Conservation (phyloP, 1,140 invertebrate species). For the Brachionus rotundiformis region DNA sequence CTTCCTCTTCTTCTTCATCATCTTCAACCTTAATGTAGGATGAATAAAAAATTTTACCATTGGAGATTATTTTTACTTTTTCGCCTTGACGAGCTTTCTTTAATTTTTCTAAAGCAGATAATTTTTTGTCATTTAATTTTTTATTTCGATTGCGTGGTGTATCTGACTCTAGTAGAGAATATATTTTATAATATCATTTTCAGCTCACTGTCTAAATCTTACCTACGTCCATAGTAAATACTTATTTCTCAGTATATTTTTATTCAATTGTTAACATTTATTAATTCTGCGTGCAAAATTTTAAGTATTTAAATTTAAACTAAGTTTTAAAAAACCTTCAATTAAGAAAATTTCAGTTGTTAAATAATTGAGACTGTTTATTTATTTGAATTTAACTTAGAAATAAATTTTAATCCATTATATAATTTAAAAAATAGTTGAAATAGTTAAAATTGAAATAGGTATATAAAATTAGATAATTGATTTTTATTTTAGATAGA, state of each 20-base stretch:
- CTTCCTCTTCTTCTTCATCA: slow-evolving; percentile 49
- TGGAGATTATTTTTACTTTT: neutral
- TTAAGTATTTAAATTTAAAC: neutral
- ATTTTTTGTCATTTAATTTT: slow-evolving; percentile 48
- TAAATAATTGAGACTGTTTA: neutral
- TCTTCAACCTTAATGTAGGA: neutral
- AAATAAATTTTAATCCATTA: neutral
- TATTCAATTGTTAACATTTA: neutral
- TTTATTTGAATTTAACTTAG: neutral
- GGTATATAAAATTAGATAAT: too few relatives aligned
- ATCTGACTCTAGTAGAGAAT: neutral
- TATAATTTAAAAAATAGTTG: too few relatives aligned
- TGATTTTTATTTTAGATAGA: too few relatives aligned
- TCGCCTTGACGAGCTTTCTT: slow-evolving; percentile 46
- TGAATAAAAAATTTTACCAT: neutral
- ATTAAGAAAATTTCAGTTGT: neutral
- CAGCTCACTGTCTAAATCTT: neutral
- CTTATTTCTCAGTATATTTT: neutral
- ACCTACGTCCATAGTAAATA: neutral
- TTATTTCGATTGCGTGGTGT: neutral
- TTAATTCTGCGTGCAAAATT: neutral
- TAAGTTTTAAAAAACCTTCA: too few relatives aligned
- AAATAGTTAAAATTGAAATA: too few relatives aligned
- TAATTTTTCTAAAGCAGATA: slow-evolving; percentile 49
- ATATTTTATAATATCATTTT: too few relatives aligned